Base-by-base conservation (phyloP, 2,797 vertebrate genomes). In the Momotus momota region DNA sequence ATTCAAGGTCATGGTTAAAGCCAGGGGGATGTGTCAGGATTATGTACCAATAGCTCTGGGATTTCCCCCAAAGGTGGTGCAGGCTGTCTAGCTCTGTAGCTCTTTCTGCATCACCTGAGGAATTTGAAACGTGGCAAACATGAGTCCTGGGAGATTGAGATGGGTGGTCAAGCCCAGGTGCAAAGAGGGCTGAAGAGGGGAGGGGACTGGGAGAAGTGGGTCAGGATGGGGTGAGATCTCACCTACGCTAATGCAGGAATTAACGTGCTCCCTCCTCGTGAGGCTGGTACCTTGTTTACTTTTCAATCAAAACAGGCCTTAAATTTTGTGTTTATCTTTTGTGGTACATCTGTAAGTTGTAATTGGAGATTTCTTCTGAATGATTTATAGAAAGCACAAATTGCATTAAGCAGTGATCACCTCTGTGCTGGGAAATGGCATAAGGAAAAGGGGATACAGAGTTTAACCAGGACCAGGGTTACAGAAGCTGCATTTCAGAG, bases 131-230 rank as follows among this genome's bases (percentile, higher is more conserved):
- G 49, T 1, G 2, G 16, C 7, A 38, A 16, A 35, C 0, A 5
- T 1, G 16, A 26, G 29, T 25, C 25, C 46, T 33, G 20, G 0
- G 41, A 12, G 70, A 21, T 12, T 0, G 6, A 12, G 46, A 8
- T 0, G 29, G 33, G 5, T 20, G 45, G 7, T 11, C 14, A 7
- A 20, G 22, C 8, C 60, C 0, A 3, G 25, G 14, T 51, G 58
- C 29, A 6, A 13, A 21, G 21, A 20, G 70, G n/a, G 7, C 27
- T 33, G 60, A 15, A 18, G 54, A 18, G n/a, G n/a, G 46, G 35
- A 26, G 26, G 46, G 2, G 40, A 7, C 19, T 3, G 54, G 46
- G 46, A 11, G n/a, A 20, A 58, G 35, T 3, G 4, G 75, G 45
- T 38, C 31, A 4, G 60, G 23, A 9, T 5, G 33, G 40, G 69